Evolutionary conservation across 2,888 invertebrate species (phyloP).

Genomic region (Cryptus viduatorius): DNA sequence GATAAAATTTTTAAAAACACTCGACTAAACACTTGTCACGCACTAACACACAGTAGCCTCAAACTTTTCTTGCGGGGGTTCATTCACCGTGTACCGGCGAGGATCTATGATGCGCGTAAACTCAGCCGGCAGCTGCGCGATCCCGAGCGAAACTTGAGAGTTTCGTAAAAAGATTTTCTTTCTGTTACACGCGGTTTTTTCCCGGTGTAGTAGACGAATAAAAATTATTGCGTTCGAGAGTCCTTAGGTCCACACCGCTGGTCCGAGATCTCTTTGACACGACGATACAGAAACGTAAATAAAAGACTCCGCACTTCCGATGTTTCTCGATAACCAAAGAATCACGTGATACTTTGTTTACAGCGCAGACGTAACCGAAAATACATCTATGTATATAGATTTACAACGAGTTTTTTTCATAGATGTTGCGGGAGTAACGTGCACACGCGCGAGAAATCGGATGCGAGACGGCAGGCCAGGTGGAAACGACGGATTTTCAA

Average conservation of each 20-base stretch:
- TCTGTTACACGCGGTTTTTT: not conserved
- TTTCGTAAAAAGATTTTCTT: slow-evolving; percentile 9
- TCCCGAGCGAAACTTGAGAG: slow-evolving; percentile 4
- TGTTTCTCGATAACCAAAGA: not conserved
- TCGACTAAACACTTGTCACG: slow-evolving; percentile 17
- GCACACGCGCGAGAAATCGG: slow-evolving; percentile 20
- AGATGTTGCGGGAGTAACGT: slow-evolving; percentile 9
- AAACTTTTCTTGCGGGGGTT: not conserved
- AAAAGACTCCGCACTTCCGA: slow-evolving; percentile 5
- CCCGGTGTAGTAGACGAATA: not conserved
- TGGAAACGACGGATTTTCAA: slow-evolving; percentile 81
- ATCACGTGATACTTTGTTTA: not conserved
- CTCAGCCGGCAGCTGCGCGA: not conserved
- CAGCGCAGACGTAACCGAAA: not conserved
- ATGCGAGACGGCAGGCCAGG: slow-evolving; percentile 67
- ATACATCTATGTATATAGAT: not conserved
- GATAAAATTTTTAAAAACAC: not conserved
- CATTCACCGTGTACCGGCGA: not conserved
- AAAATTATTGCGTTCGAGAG: not conserved
- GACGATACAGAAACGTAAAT: not conserved
- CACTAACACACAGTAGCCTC: slow-evolving; percentile 24
- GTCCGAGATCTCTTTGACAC: not conserved
- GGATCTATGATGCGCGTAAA: not conserved
- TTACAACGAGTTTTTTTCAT: slow-evolving; percentile 3
- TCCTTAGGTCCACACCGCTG: not conserved